phyloP scores from a whole-genome alignment of 2,113 vertebrate genomes.

The Todiramphus saurophagus region DNA sequence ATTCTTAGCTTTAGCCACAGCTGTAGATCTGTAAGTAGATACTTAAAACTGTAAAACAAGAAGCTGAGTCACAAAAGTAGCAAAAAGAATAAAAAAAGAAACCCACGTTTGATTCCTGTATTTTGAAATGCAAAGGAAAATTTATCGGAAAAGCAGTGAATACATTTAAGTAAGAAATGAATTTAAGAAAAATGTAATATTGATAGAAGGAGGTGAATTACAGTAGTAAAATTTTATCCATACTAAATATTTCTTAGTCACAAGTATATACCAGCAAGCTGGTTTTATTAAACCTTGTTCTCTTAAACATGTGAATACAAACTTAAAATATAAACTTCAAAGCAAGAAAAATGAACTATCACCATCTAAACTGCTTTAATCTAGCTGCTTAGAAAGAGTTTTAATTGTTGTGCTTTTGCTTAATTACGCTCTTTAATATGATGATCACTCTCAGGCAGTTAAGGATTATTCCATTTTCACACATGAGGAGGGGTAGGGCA shows the following conservation, averaged over 20 bases:
- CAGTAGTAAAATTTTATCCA: neutral
- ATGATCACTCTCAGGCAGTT: neutral
- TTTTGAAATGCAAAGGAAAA: neutral
- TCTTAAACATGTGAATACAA: neutral
- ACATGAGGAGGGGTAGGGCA: neutral
- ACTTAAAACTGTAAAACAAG: neutral
- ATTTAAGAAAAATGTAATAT: neutral
- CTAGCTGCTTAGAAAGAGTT: neutral
- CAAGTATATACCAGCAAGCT: neutral
- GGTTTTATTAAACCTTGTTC: neutral
- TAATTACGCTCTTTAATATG: constrained; percentile 15
- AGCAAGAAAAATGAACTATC: neutral
- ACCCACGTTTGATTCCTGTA: neutral
- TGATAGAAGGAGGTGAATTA: neutral
- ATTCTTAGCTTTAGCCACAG: neutral
- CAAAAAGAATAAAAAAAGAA: neutral
- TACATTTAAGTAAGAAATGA: neutral
- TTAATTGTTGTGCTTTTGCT: neutral
- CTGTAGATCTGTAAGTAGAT: neutral
- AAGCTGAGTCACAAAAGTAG: neutral
- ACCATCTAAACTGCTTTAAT: neutral
- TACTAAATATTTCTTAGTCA: neutral
- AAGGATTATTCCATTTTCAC: neutral
- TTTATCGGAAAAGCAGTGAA: neutral
- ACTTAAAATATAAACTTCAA: constrained; percentile 12